These are phyloP conservation scores for Antitype chi DNA, from an alignment of 2,888 invertebrate genomes.

Conservation along the genomic window DNA sequence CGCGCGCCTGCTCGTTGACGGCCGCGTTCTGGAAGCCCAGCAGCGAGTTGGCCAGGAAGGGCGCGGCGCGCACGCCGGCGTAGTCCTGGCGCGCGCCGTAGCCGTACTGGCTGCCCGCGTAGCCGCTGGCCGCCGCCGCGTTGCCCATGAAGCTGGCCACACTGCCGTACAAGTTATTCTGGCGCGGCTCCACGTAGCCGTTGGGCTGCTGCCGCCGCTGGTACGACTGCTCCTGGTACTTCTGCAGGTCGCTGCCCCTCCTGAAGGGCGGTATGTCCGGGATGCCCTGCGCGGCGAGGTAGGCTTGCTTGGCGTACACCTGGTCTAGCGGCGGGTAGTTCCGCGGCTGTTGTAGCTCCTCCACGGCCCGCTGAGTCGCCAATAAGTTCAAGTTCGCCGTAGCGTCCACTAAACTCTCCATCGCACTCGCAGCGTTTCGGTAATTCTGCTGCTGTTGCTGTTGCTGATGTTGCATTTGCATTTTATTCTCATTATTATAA, in stretches of 20 bases:
- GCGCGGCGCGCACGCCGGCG: constrained; percentile 77
- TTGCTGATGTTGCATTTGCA: constrained; percentile 60
- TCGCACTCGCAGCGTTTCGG: constrained; percentile 73
- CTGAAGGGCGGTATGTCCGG: constrained; percentile 80
- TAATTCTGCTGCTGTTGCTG: constrained; percentile 68
- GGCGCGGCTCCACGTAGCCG: constrained; percentile 82
- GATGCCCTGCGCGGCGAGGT: constrained; percentile 73
- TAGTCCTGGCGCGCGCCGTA: constrained; percentile 78
- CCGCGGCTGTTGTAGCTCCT: constrained; percentile 72
- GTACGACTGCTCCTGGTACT: constrained; percentile 81
- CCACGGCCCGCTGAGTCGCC: constrained; percentile 75
- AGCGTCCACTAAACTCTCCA: constrained; percentile 83
- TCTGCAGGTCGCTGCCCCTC: constrained; percentile 73
- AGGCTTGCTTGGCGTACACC: constrained; percentile 67
- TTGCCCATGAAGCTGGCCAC: constrained; percentile 58
- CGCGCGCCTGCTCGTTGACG: constrained; percentile 89
- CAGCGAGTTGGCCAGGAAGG: constrained; percentile 85
- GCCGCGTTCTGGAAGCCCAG: constrained; percentile 89
- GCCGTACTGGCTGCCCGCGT: constrained; percentile 76
- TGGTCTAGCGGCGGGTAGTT: constrained; percentile 79
- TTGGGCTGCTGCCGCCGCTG: constrained; percentile 79
- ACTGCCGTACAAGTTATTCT: constrained; percentile 64
- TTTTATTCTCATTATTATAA: constrained; percentile 76
- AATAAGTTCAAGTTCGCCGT: constrained; percentile 81
- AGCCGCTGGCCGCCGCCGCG: constrained; percentile 61